Base-by-base conservation (phyloP, 2,113 vertebrate genomes). In the Hippocampus comes region DNA sequence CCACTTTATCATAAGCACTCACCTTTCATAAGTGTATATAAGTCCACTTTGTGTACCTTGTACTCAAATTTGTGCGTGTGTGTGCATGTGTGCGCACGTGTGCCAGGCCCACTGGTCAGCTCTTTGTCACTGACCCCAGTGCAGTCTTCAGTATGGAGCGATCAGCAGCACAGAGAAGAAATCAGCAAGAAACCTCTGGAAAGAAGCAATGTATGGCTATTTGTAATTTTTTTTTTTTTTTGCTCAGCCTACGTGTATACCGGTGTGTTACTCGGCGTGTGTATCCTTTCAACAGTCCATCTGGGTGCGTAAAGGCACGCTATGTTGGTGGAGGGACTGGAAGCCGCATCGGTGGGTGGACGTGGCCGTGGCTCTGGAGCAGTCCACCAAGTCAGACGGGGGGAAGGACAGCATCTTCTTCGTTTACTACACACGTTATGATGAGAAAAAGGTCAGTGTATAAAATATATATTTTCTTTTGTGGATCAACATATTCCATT, bases 321-420 rank as follows among this genome's bases (percentile, higher is more conserved):
- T 99, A 88, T 95, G 94, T 34, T 99, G 97, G 97, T 97, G 95
- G 97, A 94, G 95, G 34, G 95, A 95, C 77, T 96, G 95, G 95
- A 95, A 94, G 71, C 97, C 97, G 3, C 91, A 96, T 59, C 95
- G 94, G 68, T 98, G 96, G 97, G 90, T 96, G 78, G 96, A 99
- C 0, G 96, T 96, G 46, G 89, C 92, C 0, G 94, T 98, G 0
- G 94, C 94, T 0, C 92, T 99, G 18, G 97, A 99, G 85, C 96
- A 97, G 88, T 95, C 96, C 87, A 95, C 92, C 0, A 93, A 89
- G 48, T 91, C 89, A 0, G 94, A 95, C 0, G 95, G 94, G 23
- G 89, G 76, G 57, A 93, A 91, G 0, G 96, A 99, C 79, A 95
- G 96, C 88, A 95, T 98, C 79, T 93, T 99, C n/a, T 99, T 99